A percentile compares a stretch with the other conserved stretches of the same genome.
Conservation (phyloP, 2,797 vertebrate species). For the Gambusia yucatana region DNA sequence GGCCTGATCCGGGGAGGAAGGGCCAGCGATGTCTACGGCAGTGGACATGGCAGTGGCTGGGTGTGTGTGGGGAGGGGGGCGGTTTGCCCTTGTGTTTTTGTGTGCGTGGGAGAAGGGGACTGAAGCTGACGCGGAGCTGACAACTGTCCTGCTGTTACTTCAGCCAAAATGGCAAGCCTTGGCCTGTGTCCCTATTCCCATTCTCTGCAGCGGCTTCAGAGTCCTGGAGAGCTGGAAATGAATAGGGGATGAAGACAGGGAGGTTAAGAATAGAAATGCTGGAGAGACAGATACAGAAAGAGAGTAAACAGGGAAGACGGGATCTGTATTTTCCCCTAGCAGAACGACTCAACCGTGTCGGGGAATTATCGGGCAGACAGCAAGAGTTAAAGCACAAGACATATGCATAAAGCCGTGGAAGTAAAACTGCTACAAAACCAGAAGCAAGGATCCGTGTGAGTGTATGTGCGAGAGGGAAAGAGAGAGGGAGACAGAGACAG, state of each 20-base stretch:
- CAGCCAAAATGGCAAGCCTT: conserved; percentile 80
- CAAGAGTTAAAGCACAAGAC: conserved; percentile 34
- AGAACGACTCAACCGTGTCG: conserved; percentile 13
- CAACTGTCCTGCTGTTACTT: conserved; percentile 81
- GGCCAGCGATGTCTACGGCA: conserved; percentile 82
- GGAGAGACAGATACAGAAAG: conserved; percentile 51
- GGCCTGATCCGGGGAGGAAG: conserved; percentile 87
- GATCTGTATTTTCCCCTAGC: conserved; percentile 8
- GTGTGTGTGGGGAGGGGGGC: conserved; percentile 38
- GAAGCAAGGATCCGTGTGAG: conserved; percentile 28
- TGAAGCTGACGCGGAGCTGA: conserved; percentile 72
- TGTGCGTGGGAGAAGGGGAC: conserved; percentile 64
- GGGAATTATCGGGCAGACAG: conserved; percentile 11
- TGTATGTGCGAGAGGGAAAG: not conserved
- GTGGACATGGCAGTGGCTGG: conserved; percentile 77
- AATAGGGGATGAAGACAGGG: conserved; percentile 69
- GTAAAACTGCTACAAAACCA: conserved; percentile 22
- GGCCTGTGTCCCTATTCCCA: conserved; percentile 81
- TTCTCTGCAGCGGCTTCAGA: conserved; percentile 78
- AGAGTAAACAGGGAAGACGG: conserved; percentile 51
- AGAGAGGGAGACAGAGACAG: conserved; percentile 16
- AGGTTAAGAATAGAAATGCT: conserved; percentile 75
- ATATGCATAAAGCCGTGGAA: conserved; percentile 10
- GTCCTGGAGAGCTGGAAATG: conserved; percentile 74
- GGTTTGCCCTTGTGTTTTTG: conserved; percentile 59